Conservation (phyloP, 2,888 invertebrate genomes). For the Linyphia triangularis region DNA sequence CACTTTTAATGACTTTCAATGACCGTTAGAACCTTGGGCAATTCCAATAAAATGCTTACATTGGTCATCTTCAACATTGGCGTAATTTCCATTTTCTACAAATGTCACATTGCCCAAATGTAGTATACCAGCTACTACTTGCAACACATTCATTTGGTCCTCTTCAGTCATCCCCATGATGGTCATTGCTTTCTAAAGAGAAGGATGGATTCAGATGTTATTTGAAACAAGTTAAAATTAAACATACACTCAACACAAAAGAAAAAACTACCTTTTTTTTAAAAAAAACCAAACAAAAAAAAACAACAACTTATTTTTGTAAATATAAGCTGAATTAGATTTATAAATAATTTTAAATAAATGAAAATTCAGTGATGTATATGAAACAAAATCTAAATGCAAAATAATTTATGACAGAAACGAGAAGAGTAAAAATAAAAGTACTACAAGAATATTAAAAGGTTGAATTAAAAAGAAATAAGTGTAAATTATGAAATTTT, state of each 20-base stretch:
- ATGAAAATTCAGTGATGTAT: no score
- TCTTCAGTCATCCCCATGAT: slow-evolving; percentile 93
- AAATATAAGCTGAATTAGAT: no score
- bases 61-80: slow-evolving; percentile 82
- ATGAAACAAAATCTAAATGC: not conserved
- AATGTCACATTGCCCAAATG: slow-evolving; percentile 92
- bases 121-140: slow-evolving; percentile 91
- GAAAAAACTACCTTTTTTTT: not conserved
- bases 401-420: not conserved
- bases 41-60: no score
- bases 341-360: no score
- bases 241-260: not conserved
- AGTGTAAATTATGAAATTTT: no score
- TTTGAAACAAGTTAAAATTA: not conserved
- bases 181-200: slow-evolving; percentile 87
- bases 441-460: no score
- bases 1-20: no score
- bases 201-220: not conserved
- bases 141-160: slow-evolving; percentile 95
- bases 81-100: slow-evolving; percentile 82
- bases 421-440: no score
- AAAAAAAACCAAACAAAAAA: not conserved
- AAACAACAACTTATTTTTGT: not conserved
- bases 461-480: no score
- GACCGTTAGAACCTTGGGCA: no score